Evolutionary conservation across 1,140 invertebrate genomes (phyloP), one percentile per base, ranked within the genome.

Genomic region (Brachionus manjavacas): DNA sequence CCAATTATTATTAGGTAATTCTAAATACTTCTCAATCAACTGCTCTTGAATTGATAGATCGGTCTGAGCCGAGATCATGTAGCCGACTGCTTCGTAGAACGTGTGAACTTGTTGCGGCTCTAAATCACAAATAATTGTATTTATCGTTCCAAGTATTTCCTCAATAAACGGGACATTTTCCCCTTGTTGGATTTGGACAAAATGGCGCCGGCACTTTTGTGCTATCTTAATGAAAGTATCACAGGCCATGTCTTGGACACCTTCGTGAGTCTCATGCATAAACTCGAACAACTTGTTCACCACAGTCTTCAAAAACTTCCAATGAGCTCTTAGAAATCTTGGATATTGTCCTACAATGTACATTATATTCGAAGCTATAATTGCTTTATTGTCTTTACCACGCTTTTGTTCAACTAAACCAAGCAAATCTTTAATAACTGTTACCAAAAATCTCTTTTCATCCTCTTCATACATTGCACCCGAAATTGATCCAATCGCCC

Each of bases 191-290:
- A 96, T 93, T 68, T 88, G 89, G 43, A 99, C 96, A 92, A 99
- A 99, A 91, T 99, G 97, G 85, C 96, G 92, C 83, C 96, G 92
- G 91, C 98, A 99, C 90, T 99, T 99, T 85, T 97, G 92, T n/a
- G 98, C 96, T 88, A 99, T 99, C 91, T 99, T 99, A 86, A 99
- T 99, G 89, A 99, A 99, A 28, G 98, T 99, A 91, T 99, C 98
- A 92, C 98, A 99, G 79, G 98, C 98, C 98, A 99, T 99, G 88
- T 99, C 96, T 87, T 91, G 91, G 8, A 99, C 97, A 87, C 98
- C 98, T 90, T 99, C 98, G 89, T 99, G 98, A 39, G 97, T 98
- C 92, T 99, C 96, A 91, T 99, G 98, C 98, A 99, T 99, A 89
- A 99, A 99, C 91, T 99, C 98, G 91, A 99, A 99, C 43, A 99